A percentile compares a stretch with the other conserved stretches of the same genome.
These are phyloP conservation scores for Rutilus rutilus DNA, from an alignment of 2,113 vertebrate genomes.

Conservation along the genomic window DNA sequence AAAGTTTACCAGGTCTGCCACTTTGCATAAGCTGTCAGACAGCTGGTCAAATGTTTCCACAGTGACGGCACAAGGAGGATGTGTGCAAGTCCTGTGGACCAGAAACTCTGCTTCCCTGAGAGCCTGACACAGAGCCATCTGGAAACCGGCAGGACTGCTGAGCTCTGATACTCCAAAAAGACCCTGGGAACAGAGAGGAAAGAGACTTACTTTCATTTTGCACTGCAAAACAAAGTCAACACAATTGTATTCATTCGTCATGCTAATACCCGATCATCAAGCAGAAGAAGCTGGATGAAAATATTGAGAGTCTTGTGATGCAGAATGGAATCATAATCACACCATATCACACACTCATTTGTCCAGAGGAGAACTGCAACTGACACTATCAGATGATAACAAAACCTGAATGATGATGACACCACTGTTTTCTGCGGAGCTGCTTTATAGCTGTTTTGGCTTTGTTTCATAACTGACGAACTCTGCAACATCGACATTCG, in stretches of 20 bases:
- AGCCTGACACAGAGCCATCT: constrained; percentile 77
- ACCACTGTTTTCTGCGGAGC: no score
- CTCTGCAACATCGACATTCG: no score
- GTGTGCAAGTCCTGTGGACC: constrained; percentile 75
- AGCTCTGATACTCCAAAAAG: constrained; percentile 91
- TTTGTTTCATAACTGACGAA: no score
- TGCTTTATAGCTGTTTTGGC: no score
- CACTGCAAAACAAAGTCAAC: neutral
- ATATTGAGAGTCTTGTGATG: no score
- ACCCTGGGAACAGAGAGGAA: constrained; percentile 71
- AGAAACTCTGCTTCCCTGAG: constrained; percentile 80
- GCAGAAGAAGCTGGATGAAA: no score
- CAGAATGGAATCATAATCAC: no score
- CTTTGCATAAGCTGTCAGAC: constrained; percentile 89
- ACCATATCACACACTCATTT: no score
- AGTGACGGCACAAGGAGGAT: constrained; percentile 78
- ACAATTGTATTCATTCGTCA: neutral
- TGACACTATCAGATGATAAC: no score
- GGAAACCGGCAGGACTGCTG: constrained; percentile 85
- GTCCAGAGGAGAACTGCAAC: no score
- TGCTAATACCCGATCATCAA: no score
- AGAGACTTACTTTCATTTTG: neutral
- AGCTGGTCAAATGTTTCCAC: constrained; percentile 90
- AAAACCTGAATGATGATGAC: no score
- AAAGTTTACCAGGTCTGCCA: constrained; percentile 87